phyloP scores from a whole-genome alignment of 53 echinoderm and acorn worm genomes.

The Astropecten irregularis region DNA sequence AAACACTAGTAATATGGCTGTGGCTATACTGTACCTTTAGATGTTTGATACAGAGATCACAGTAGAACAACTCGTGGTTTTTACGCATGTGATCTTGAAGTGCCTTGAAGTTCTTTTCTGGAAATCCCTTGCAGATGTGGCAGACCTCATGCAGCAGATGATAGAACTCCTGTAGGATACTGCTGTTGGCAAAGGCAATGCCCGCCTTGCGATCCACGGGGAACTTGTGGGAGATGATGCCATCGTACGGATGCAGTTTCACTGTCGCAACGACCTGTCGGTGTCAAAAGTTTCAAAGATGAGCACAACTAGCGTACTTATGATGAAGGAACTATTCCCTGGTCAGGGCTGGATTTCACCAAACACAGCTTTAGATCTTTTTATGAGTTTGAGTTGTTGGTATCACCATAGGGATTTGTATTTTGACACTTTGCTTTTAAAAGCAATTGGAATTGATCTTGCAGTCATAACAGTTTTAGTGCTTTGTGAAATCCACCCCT shows the following conservation, averaged over 20 bases:
- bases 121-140: conserved; percentile 44
- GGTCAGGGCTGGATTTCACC: too few relatives aligned
- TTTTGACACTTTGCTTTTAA: too few relatives aligned
- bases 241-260: conserved; percentile 79
- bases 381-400: too few relatives aligned
- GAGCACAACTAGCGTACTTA: neutral
- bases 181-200: conserved; percentile 71
- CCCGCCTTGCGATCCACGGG: conserved; percentile 72
- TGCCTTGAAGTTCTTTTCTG: conserved; percentile 62
- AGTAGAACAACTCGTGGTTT: conserved; percentile 86
- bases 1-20: too few relatives aligned
- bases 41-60: conserved; percentile 86
- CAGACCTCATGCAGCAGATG: conserved; percentile 69
- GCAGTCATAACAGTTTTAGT: too few relatives aligned
- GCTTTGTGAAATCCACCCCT: too few relatives aligned
- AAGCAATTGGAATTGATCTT: too few relatives aligned
- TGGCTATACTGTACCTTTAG: too few relatives aligned
- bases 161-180: conserved; percentile 69
- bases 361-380: too few relatives aligned
- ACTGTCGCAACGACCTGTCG: conserved; percentile 76
- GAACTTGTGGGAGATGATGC: conserved; percentile 91
- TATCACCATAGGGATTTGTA: too few relatives aligned
- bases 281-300: neutral
- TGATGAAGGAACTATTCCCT: too few relatives aligned
- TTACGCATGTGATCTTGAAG: conserved; percentile 91